A percentile compares a stretch with the other conserved stretches of the same genome.
phyloP scores from a whole-genome alignment of 2,888 invertebrate genomes.

The Pristionchus fissidentatus region DNA sequence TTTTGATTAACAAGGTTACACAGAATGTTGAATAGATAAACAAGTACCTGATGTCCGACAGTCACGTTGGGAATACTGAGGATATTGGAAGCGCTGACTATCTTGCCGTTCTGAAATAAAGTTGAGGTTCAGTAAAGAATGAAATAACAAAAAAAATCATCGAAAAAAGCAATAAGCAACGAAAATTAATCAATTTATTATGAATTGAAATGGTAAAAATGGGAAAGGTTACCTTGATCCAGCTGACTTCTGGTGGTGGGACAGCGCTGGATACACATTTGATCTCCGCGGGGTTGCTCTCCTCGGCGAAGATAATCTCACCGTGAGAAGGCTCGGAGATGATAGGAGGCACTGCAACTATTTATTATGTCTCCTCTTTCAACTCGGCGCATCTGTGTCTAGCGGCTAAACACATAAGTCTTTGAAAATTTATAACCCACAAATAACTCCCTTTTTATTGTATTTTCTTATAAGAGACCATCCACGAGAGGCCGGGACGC shows the following conservation, averaged over 20 bases:
- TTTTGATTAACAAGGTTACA: not conserved
- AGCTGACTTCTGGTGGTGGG: constrained; percentile 42
- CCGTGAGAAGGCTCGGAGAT: constrained; percentile 18
- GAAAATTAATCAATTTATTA: not conserved
- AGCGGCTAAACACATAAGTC: no score
- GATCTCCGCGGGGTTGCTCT: constrained; percentile 12
- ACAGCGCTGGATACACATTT: constrained; percentile 25
- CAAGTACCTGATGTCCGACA: constrained; percentile 14
- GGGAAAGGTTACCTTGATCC: constrained; percentile 29
- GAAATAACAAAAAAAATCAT: no score
- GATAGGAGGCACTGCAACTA: constrained; percentile 25
- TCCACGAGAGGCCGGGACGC: no score
- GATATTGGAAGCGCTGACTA: constrained; percentile 14
- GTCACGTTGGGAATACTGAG: constrained; percentile 7
- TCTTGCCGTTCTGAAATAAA: constrained; percentile 27
- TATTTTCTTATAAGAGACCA: no score
- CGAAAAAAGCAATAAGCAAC: no score
- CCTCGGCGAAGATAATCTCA: constrained; percentile 38
- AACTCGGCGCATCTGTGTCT: no score
- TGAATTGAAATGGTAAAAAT: not conserved
- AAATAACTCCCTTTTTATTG: no score
- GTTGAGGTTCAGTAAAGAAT: not conserved
- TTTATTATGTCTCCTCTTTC: no score
- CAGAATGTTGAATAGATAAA: not conserved
- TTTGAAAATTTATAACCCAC: no score